Percentiles rank a stretch among this genome's conserved stretches.
Evolutionary conservation across 1,140 invertebrate genomes (phyloP).

Genomic region (Aleiodes sp.): DNA sequence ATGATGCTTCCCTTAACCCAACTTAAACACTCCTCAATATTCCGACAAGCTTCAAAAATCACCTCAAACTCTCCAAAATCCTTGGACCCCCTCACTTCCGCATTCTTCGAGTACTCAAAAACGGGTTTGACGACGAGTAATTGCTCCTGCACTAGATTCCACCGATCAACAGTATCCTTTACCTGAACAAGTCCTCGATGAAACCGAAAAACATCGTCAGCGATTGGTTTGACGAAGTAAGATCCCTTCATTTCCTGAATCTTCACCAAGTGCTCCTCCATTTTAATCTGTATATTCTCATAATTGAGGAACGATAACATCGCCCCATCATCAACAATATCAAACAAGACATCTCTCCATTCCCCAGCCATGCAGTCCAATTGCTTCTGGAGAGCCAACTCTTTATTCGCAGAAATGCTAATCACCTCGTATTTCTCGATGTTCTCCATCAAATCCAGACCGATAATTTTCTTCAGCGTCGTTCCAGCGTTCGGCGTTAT

Average conservation of each 20-base stretch:
- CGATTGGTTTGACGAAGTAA: constrained; percentile 74
- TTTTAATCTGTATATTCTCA: constrained; percentile 71
- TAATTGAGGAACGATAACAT: constrained; percentile 65
- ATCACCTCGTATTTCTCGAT: constrained; percentile 73
- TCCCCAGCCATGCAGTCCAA: constrained; percentile 72
- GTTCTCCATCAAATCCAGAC: constrained; percentile 70
- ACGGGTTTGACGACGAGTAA: constrained; percentile 16
- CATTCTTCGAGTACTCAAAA: constrained; percentile 1
- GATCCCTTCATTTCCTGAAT: constrained; percentile 76
- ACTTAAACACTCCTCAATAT: constrained; percentile 35
- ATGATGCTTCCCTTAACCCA: constrained; percentile 58
- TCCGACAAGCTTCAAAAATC: not conserved
- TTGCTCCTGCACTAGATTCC: constrained; percentile 67
- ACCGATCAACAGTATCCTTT: constrained; percentile 70
- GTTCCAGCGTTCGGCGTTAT: constrained; percentile 74
- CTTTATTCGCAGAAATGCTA: constrained; percentile 75
- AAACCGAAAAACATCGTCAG: constrained; percentile 69
- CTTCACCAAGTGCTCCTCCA: constrained; percentile 75
- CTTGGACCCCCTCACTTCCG: not conserved
- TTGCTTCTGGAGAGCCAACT: constrained; percentile 70
- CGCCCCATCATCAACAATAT: constrained; percentile 56
- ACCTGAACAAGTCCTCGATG: constrained; percentile 66
- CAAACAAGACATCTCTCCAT: constrained; percentile 71
- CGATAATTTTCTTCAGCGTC: constrained; percentile 71
- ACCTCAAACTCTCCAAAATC: not conserved